Percentiles rank a stretch among this genome's conserved stretches.
phyloP scores from a whole-genome alignment of 2,113 vertebrate species.

The Platysternon megacephalum region DNA sequence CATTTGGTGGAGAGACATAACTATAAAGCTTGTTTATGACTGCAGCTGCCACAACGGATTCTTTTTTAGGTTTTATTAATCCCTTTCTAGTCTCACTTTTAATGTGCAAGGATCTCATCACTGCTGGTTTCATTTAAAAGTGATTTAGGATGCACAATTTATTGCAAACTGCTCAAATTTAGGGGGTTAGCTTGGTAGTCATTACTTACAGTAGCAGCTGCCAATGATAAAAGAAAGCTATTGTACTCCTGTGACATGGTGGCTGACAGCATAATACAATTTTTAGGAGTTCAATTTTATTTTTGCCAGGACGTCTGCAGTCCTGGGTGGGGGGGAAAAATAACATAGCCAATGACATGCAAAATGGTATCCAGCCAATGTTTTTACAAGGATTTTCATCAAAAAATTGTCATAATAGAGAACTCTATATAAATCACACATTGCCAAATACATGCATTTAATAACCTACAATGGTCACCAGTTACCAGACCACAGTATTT shows the following conservation, averaged over 20 bases:
- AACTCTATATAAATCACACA: neutral
- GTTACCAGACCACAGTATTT: neutral
- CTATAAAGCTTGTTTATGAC: slow-evolving; percentile 23
- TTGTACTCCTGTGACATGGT: slow-evolving; percentile 10
- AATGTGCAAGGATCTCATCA: slow-evolving; percentile 22
- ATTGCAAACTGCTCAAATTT: neutral
- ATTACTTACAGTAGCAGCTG: slow-evolving; percentile 37
- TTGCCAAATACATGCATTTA: neutral
- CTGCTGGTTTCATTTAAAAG: neutral
- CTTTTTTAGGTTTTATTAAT: slow-evolving; percentile 30
- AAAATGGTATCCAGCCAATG: neutral
- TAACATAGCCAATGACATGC: neutral
- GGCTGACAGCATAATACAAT: neutral
- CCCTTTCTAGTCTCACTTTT: neutral
- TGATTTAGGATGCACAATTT: slow-evolving; percentile 26
- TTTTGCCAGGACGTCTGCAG: neutral
- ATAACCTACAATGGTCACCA: neutral
- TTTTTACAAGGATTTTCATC: slow-evolving; percentile 14
- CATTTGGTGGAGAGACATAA: neutral
- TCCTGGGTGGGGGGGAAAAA: neutral
- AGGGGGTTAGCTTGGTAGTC: neutral
- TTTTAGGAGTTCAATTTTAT: slow-evolving; percentile 28
- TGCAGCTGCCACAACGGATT: neutral
- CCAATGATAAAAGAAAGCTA: slow-evolving; percentile 4
- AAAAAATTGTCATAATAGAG: neutral